Base-by-base conservation (phyloP, 2,888 invertebrate species). In the Noctua janthina region DNA sequence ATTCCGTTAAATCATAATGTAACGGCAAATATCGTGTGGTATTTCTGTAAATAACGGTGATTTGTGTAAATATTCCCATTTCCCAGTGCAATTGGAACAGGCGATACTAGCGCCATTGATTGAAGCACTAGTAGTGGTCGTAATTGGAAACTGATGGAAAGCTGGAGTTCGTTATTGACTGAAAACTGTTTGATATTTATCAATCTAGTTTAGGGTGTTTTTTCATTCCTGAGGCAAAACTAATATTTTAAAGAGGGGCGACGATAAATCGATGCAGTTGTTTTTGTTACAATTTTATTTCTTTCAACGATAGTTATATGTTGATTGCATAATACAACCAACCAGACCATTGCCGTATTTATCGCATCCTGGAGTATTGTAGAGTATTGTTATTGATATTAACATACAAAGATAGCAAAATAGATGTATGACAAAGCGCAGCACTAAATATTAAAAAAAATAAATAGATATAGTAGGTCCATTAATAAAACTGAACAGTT, bases 1-100 rank as follows among this genome's bases (percentile, higher is more conserved):
- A 54, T 80, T 51, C 17, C 15, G 3, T 15, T 43, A 59, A 66
- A 49, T 64, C 39, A 67, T 46, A 78, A 72, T 72, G 39, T 56
- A 59, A 43, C 29, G 5, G 43, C 64, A 74, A 90, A 86, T 59
- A 81, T n/a, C 1, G 35, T 62, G 29, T 69, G 29, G 54, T 82
- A 70, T 83, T 39, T 71, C 73, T 29, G 74, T 62, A 86, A 86
- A 82, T 76, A 87, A 72, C 54, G 17, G 29, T 49, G 78, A 70
- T 76, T 88, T 84, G 76, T 79, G 46, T 75, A 89, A 89, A 89
- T 83, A 89, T 64, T 89, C 82, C 85, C 89, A 84, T 75, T 73
- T 84, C 91, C 84, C 88, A 82, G 39, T 74, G 78, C 89, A 89
- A 86, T 90, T 70, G 39, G 59, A 35, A 51, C 54, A 49, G 4